Evolutionary conservation across 1,140 invertebrate species (phyloP), one percentile per base, ranked within the genome.

Genomic region (Alviniconcha marisindica): DNA sequence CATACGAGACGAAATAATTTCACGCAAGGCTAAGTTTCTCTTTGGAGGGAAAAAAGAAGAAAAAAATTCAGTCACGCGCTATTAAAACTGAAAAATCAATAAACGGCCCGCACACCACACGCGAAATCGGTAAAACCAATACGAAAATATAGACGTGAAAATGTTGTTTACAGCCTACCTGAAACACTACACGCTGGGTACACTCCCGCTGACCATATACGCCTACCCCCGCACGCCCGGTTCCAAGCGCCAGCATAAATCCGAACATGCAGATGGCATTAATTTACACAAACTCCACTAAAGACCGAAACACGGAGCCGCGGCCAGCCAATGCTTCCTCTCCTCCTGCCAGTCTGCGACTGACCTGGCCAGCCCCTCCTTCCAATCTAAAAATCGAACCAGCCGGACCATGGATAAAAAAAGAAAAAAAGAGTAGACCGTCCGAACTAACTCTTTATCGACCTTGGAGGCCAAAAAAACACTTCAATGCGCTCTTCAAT

Each of bases 371-470:
- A 82, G 73, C 81, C 81, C 71, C 71, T 76, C 71, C 81, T 40
- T 40, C 71, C 40, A 36, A 82, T 76, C 73, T 60, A 76, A 82
- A 76, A 76, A 76, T 82, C 71, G 71, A 82, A 76, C 24, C 56
- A 40, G 71, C 81, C 51, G 71, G 73, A 82, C 81, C 73, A 28
- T 63, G 54, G 78, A 76, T 63, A 51, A 44, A 54, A 83, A 83
- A 78, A 83, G 56, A 44, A 51, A 44, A 54, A 83, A 83, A 78
- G 80, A 83, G 74, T 71, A 83, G 69, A 71, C 82, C n/a, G 82
- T 79, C 66, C 77, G 63, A 82, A 82, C 48, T 42, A 82, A 76
- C 81, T 82, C 73, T 60, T 38, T 76, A 82, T 76, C 81, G 71
- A 82, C 71, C 81, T 77, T 82, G 71, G 71, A 36, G 56, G 48